Evolutionary conservation across 2,113 vertebrate genomes (phyloP).

Genomic region (Cercopithecus mona): DNA sequence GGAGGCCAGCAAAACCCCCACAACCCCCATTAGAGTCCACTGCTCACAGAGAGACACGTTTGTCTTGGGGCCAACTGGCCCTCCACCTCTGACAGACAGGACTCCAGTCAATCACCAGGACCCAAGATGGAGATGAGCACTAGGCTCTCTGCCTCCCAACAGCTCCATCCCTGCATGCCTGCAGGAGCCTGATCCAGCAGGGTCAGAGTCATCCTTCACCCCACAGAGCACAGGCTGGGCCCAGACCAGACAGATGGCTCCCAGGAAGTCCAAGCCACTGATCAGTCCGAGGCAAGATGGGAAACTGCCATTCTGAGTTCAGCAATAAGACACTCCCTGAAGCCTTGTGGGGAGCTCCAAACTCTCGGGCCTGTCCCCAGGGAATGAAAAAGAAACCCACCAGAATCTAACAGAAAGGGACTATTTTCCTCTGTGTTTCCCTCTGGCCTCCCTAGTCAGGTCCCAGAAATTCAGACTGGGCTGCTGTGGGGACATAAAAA

Average conservation of each 20-base stretch:
- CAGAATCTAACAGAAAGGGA: conserved; percentile 5
- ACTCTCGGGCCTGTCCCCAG: conserved; percentile 29
- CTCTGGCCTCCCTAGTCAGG: neutral
- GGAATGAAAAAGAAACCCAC: neutral
- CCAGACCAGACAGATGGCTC: neutral
- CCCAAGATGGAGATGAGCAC: neutral
- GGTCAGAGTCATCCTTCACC: neutral
- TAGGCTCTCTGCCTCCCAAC: neutral
- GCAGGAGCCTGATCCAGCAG: neutral
- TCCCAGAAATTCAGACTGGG: neutral
- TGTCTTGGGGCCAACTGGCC: neutral
- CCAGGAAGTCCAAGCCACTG: neutral
- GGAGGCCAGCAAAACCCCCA: neutral
- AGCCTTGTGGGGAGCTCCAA: neutral
- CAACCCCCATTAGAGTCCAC: neutral
- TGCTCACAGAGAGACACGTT: neutral
- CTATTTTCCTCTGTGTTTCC: neutral
- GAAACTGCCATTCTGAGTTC: conserved; percentile 8
- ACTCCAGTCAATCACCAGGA: neutral
- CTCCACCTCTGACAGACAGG: neutral
- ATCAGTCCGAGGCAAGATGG: neutral
- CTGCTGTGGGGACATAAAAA: neutral
- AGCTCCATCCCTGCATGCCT: neutral
- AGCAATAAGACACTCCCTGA: neutral
- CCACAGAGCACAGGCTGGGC: neutral